Base-by-base conservation (phyloP, 2,797 vertebrate genomes). In the Holocentrus rufus region DNA sequence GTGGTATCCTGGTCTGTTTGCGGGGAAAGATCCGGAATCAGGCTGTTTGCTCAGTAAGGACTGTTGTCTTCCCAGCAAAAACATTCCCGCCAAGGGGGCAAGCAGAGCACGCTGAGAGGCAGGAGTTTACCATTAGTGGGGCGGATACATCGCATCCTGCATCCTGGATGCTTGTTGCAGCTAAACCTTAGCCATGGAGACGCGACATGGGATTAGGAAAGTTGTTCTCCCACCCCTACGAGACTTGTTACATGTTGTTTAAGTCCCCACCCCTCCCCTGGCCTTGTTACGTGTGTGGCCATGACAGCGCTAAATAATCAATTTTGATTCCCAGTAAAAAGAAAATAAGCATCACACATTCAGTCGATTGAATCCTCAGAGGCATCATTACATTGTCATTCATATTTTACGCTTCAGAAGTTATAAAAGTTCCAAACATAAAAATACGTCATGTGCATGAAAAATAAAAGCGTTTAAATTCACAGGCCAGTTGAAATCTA, bases 171-270 rank as follows among this genome's bases (percentile, higher is more conserved):
- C 82, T 91, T 79, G 31, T 63, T 22, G 52, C 61, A 58, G 68
- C 72, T 92, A 87, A 93, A 83, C 79, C 87, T 78, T 75, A 66
- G 76, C 92, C 93, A 91, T 93, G 93, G 93, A 91, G 82, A 94
- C 90, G 65, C 56, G 56, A 76, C 30, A 55, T 22, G 55, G 77
- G 88, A 87, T 89, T 86, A 83, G 30, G 31, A 60, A 49, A 20
- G 44, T 11, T 59, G 25, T 34, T 30, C 50, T 54, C 25, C 46
- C n/a, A 55, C 73, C 36, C 10, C 53, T 2, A 17, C 52, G 53
- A 27, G 49, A 30, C 23, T 44, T 39, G 66, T 49, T 49, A 27
- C 23, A 53, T 53, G 31, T 22, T 46, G 36, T 42, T 20, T 55
- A 18, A 31, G 4, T 10, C 8, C 25, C 27, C 46, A 49, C 17